phyloP scores from a whole-genome alignment of 2,888 invertebrate genomes.

The Mythimna vitellina region DNA sequence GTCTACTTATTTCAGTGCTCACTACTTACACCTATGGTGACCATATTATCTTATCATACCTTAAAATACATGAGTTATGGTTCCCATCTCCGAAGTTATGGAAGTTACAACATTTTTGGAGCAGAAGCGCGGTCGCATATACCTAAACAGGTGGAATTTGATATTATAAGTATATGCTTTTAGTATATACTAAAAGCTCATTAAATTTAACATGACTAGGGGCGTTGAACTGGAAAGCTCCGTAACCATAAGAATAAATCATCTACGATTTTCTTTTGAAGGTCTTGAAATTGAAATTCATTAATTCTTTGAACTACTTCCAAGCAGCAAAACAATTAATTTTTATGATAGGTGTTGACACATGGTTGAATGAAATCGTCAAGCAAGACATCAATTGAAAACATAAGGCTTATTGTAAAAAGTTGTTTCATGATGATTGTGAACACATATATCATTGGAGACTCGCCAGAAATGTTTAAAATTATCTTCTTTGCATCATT shows the following conservation, averaged over 20 bases:
- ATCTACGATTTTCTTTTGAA: background rate
- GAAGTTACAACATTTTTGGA: background rate
- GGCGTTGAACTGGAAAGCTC: background rate
- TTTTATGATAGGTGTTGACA: constrained; percentile 27
- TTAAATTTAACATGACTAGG: background rate
- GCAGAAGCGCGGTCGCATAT: too few species aligned
- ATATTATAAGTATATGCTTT: background rate
- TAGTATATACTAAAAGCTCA: background rate
- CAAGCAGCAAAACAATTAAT: constrained; percentile 28
- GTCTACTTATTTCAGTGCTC: too few species aligned
- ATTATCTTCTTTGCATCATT: constrained; percentile 26
- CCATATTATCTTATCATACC: too few species aligned
- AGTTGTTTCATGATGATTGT: constrained; percentile 25
- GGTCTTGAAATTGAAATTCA: background rate
- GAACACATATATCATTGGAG: constrained; percentile 45
- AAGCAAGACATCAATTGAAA: constrained; percentile 24
- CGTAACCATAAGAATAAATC: too few species aligned
- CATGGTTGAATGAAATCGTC: constrained; percentile 24
- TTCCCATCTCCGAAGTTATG: background rate
- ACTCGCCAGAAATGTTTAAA: constrained; percentile 27
- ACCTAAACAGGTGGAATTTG: background rate
- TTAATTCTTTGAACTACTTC: constrained; percentile 15
- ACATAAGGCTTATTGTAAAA: constrained; percentile 28
- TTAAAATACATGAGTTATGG: too few species aligned
- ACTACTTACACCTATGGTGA: too few species aligned